Conservation (phyloP, 2,888 invertebrate species). For the Periphyllus acericola region DNA sequence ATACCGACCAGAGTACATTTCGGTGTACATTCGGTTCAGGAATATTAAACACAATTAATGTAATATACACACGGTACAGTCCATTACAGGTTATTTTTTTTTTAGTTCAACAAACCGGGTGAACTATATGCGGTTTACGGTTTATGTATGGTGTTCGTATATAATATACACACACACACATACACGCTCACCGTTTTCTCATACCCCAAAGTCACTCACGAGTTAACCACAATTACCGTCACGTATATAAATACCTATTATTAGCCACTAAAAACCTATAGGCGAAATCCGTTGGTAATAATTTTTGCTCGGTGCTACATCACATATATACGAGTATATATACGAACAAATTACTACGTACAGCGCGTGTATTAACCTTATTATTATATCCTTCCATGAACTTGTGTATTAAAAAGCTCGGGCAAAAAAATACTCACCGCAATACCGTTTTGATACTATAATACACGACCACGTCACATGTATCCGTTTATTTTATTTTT, state of each 20-base stretch:
- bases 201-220: constrained; percentile 48
- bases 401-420: not conserved
- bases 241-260: constrained; percentile 45
- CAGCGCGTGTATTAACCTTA: not conserved
- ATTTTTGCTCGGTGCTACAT: constrained; percentile 21
- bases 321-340: too few relatives aligned
- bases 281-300: constrained; percentile 12
- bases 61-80: not conserved
- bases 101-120: constrained; percentile 40
- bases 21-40: not conserved
- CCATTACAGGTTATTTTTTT: not conserved
- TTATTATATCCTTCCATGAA: not conserved
- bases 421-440: not conserved
- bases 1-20: not conserved
- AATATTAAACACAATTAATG: constrained; percentile 35
- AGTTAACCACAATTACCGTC: constrained; percentile 45
- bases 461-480: not conserved
- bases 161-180: not conserved
- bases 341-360: constrained; percentile 17
- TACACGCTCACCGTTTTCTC: not conserved
- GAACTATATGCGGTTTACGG: constrained; percentile 29
- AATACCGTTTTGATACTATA: not conserved
- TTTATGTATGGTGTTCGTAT: too few relatives aligned
- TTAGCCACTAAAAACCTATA: constrained; percentile 21
- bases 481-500: not conserved